phyloP scores from a whole-genome alignment of 1,140 invertebrate genomes.

The Chlorops oryzae region DNA sequence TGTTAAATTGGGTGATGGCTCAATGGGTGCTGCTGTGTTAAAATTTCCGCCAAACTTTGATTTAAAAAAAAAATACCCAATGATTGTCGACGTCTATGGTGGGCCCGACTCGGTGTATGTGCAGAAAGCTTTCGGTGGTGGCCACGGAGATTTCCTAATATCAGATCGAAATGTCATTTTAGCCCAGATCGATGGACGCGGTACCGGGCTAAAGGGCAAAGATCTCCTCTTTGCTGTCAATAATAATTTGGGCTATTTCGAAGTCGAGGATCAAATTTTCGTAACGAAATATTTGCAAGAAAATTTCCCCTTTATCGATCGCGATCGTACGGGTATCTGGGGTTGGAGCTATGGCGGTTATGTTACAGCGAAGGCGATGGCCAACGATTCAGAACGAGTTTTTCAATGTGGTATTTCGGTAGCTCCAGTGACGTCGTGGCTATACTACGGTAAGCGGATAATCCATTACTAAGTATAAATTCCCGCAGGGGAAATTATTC shows the following conservation, averaged over 20 bases:
- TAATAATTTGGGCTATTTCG: constrained; percentile 66
- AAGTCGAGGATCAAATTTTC: constrained; percentile 73
- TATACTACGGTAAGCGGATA: constrained; percentile 62
- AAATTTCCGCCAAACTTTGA: constrained; percentile 68
- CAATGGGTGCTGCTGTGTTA: constrained; percentile 64
- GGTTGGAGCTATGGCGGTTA: constrained; percentile 80
- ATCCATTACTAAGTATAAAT: too few relatives aligned
- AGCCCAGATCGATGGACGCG: constrained; percentile 73
- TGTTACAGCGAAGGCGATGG: constrained; percentile 68
- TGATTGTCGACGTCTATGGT: constrained; percentile 85
- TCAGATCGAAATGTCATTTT: constrained; percentile 70
- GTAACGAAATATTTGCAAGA: constrained; percentile 58
- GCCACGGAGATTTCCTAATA: constrained; percentile 61
- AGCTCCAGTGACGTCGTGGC: constrained; percentile 92
- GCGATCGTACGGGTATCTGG: constrained; percentile 68
- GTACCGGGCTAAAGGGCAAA: constrained; percentile 71
- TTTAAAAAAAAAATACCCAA: constrained; percentile 65
- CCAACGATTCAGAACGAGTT: constrained; percentile 60
- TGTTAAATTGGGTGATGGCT: constrained; percentile 60
- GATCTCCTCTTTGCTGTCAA: constrained; percentile 69
- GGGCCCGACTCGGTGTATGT: constrained; percentile 81
- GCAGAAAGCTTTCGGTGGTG: constrained; percentile 65
- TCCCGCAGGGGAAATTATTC: too few relatives aligned
- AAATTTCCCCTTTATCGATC: constrained; percentile 33
- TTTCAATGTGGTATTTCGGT: constrained; percentile 88